Base-by-base conservation (phyloP, 1,140 invertebrate genomes). In the Neoseiulus cucumeris region DNA sequence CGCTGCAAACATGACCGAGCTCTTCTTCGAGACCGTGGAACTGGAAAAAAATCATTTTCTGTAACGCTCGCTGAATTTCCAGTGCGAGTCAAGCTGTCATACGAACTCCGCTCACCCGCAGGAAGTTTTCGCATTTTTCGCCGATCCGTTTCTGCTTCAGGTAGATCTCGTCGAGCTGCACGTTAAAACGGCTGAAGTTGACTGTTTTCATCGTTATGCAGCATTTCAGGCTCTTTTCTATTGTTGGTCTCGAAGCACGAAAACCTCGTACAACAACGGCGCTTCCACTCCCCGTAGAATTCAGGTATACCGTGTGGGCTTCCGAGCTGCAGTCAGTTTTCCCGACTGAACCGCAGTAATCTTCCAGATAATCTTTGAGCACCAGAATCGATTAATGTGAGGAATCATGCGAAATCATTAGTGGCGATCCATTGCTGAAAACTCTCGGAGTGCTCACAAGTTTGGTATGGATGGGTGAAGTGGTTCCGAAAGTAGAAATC, bases 401-500 rank as follows among this genome's bases (percentile, higher is more conserved):
- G 14, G 4, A 28, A 39, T 39, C 4, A 39, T 39, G 4, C 33
- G 33, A 9, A 47, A 28, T 22, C 5, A n/a, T n/a, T n/a, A n/a
- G n/a, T n/a, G n/a, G n/a, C n/a, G n/a, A n/a, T 17, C 1, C 4
- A 25, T 9, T 29, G 14, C 14, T 5, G 22, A 20, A 17, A 25
- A 18, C 9, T 25, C 6, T 59, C 25, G 22, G 6, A 5, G 9
- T 20, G 22, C 51, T 59, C 9, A 59, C 51, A 59, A 14, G 14
- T 59, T 9, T 59, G 51, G 33, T 59, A 59, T 12, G 51, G 51
- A 9, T 59, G 51, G 14, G 17, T 1, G 14, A 5, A 14, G 22
- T 59, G 22, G 33, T 59, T 59, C 51, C 51, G 22, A 9, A 59
- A 59, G 51, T 59, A 59, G 4, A 18, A 59, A 20, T 59, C 51